Percentiles rank a stretch among this genome's conserved stretches.
These are phyloP conservation scores for Amphilophus citrinellus DNA, from an alignment of 2,113 vertebrate genomes.

Conservation along the genomic window DNA sequence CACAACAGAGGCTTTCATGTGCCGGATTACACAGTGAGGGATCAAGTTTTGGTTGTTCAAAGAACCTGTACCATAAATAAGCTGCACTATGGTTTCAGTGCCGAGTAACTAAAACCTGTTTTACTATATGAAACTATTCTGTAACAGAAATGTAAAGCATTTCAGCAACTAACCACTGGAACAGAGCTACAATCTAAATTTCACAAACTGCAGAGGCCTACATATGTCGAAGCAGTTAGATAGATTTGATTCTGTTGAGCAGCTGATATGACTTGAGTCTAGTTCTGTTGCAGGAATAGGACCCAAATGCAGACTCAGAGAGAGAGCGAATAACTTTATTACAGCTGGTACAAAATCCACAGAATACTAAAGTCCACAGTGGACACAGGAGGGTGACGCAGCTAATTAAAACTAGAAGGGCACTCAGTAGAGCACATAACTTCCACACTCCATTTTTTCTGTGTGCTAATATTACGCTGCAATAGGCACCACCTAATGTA, in stretches of 20 bases:
- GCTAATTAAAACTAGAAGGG: neutral
- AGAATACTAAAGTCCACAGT: neutral
- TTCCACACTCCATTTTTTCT: too few species aligned
- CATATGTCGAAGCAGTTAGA: neutral
- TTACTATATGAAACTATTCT: neutral
- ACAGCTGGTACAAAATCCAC: fast-evolving
- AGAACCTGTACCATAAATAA: conserved; percentile 31
- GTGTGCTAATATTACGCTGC: too few species aligned
- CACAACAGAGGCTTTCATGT: conserved; percentile 56
- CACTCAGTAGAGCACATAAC: too few species aligned
- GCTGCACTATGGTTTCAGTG: neutral
- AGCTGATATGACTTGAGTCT: neutral
- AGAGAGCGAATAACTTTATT: neutral
- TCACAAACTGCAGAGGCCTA: neutral
- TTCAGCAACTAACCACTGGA: neutral
- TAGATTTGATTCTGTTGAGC: too few species aligned
- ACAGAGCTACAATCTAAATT: neutral
- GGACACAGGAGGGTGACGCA: neutral
- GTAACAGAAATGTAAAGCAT: neutral
- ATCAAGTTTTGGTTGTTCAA: conserved; percentile 51
- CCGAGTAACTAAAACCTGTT: neutral
- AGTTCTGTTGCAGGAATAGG: neutral
- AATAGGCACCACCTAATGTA: too few species aligned
- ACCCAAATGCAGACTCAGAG: neutral
- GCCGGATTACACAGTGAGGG: conserved; percentile 50